These are phyloP conservation scores for Cephus rjabovi DNA, from an alignment of 2,888 invertebrate genomes.

Conservation along the genomic window DNA sequence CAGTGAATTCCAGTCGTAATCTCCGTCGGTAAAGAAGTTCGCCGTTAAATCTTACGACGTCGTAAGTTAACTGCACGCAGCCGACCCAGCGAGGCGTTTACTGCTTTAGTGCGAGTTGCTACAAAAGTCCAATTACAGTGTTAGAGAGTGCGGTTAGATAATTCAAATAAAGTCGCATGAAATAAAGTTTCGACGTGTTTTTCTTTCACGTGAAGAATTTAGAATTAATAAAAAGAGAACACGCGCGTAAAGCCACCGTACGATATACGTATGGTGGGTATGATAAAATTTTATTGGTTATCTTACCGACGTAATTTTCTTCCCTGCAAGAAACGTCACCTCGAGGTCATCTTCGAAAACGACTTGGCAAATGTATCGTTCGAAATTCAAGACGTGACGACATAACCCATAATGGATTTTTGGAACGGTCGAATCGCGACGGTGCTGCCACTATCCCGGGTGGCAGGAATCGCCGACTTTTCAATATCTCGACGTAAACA, in stretches of 20 bases:
- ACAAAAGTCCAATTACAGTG: not conserved
- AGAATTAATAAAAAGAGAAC: too few species aligned
- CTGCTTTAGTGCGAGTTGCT: not conserved
- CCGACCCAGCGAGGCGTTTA: not conserved
- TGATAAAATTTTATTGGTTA: not conserved
- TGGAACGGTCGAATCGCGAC: not conserved
- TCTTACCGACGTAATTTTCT: not conserved
- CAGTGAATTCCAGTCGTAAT: not conserved
- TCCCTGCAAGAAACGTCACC: not conserved
- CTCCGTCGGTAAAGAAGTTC: not conserved
- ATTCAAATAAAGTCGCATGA: not conserved
- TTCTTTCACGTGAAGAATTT: too few species aligned
- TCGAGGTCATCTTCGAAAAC: not conserved
- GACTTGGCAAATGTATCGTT: not conserved
- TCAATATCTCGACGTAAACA: constrained; percentile 20
- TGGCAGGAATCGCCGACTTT: not conserved
- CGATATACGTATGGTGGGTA: too few species aligned
- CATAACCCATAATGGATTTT: not conserved
- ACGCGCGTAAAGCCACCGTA: too few species aligned
- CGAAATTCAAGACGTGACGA: not conserved
- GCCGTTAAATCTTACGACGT: not conserved
- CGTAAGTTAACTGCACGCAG: not conserved
- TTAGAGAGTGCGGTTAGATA: not conserved
- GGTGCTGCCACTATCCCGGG: not conserved
- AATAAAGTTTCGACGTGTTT: not conserved